Evolutionary conservation across 2,797 vertebrate species (phyloP).

Genomic region (Synaphobranchus kaupii): DNA sequence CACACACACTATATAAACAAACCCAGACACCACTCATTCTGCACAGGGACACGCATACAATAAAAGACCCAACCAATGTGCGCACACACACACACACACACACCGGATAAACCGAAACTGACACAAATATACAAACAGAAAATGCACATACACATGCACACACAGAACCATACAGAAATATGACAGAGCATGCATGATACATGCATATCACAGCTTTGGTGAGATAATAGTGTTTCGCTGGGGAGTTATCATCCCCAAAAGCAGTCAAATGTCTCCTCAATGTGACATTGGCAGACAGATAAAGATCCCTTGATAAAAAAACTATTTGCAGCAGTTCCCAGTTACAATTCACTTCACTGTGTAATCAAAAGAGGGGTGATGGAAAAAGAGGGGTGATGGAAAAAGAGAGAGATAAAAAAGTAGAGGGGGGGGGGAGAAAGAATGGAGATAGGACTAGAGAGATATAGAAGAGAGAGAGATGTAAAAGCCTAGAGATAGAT

Average conservation of each 20-base stretch:
- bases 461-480: slow-evolving; percentile 49
- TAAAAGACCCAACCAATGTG: not conserved
- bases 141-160: slow-evolving; percentile 13
- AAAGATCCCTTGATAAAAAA: slow-evolving; percentile 15
- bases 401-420: slow-evolving; percentile 42
- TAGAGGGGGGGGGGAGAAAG: slow-evolving; percentile 44
- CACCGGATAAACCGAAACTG: not conserved
- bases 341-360: slow-evolving; percentile 10
- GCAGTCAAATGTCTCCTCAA: slow-evolving; percentile 14
- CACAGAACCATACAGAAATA: not conserved
- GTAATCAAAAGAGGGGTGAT: not conserved
- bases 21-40: not conserved
- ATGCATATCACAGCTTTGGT: not conserved
- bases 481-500: slow-evolving; percentile 41
- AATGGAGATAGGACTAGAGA: slow-evolving; percentile 31
- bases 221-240: not conserved
- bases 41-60: no score
- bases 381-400: slow-evolving; percentile 42
- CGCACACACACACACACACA: not conserved
- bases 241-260: not conserved
- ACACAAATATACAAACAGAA: not conserved
- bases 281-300: slow-evolving; percentile 18
- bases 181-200: not conserved
- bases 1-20: not conserved
- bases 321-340: not conserved